A percentile compares a stretch with the other conserved stretches of the same genome.
phyloP scores from a whole-genome alignment of 2,888 invertebrate species.

The Cosmopolites sordidus region DNA sequence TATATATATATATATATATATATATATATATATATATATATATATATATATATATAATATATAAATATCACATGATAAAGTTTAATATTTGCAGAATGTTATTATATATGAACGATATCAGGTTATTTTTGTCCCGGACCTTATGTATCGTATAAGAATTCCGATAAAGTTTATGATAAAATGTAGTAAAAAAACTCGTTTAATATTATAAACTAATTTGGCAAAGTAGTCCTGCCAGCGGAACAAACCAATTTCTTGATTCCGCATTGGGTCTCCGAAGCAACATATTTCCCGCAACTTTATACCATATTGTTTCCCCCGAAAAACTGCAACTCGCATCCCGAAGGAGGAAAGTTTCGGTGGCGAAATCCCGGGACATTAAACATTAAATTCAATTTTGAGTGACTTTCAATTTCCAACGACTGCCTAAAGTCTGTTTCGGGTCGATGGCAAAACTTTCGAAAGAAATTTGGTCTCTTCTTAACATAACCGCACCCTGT shows the following conservation, averaged over 20 bases:
- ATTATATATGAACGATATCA: too few species aligned
- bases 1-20: too few species aligned
- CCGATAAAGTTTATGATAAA: too few species aligned
- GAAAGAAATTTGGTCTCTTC: neutral
- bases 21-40: too few species aligned
- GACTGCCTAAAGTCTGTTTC: neutral
- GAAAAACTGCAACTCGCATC: conserved; percentile 13
- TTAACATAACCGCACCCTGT: too few species aligned
- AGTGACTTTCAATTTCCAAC: conserved; percentile 25
- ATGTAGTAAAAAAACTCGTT: too few species aligned
- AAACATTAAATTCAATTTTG: conserved; percentile 29
- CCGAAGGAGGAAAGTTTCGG: conserved; percentile 20
- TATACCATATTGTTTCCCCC: conserved; percentile 15
- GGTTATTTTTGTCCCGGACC: too few species aligned
- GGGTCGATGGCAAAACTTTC: neutral
- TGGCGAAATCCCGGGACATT: conserved; percentile 21
- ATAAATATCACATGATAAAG: too few species aligned
- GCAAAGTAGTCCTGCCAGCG: neutral
- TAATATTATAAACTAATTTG: too few species aligned
- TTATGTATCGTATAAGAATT: too few species aligned
- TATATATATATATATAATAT: too few species aligned
- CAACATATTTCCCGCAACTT: conserved; percentile 12
- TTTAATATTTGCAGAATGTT: too few species aligned
- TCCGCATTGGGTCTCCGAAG: neutral
- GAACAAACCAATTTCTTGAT: conserved; percentile 1